phyloP scores from a whole-genome alignment of 1,140 invertebrate genomes.

The Bactericera cockerelli region DNA sequence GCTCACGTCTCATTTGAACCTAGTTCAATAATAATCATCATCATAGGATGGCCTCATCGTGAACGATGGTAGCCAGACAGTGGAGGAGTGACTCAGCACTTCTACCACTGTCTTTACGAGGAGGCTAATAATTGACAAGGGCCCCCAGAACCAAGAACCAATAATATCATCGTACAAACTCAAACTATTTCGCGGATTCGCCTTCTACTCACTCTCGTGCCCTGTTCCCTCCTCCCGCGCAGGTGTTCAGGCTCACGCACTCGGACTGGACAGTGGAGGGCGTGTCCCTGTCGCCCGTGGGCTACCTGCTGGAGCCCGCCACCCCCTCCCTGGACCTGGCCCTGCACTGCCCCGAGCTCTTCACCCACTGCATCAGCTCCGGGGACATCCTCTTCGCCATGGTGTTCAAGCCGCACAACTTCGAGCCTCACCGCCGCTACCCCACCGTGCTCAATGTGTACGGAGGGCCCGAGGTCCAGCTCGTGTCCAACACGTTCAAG shows the following conservation, averaged over 20 bases:
- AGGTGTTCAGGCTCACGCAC: conserved; percentile 57
- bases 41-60: too few species aligned
- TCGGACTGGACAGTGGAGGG: conserved; percentile 44
- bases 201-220: too few species aligned
- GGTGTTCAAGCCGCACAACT: conserved; percentile 77
- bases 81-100: too few species aligned
- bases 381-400: conserved; percentile 74
- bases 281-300: conserved; percentile 44
- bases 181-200: conserved; percentile 17
- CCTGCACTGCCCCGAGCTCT: conserved; percentile 54
- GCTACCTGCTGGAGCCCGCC: conserved; percentile 49
- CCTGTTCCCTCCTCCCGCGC: too few species aligned
- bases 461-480: conserved; percentile 92
- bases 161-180: conserved; percentile 4
- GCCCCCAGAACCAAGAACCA: too few species aligned
- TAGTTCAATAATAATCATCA: too few species aligned
- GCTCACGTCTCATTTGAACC: too few species aligned
- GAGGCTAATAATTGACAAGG: too few species aligned
- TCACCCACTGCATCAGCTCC: conserved; percentile 48
- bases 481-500: conserved; percentile 93
- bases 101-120: too few species aligned
- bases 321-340: conserved; percentile 30
- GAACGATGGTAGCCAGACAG: too few species aligned
- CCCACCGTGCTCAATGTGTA: conserved; percentile 94
- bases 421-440: conserved; percentile 58